Base-by-base conservation (phyloP, 1,140 invertebrate species). In the Drosophila arawakana region DNA sequence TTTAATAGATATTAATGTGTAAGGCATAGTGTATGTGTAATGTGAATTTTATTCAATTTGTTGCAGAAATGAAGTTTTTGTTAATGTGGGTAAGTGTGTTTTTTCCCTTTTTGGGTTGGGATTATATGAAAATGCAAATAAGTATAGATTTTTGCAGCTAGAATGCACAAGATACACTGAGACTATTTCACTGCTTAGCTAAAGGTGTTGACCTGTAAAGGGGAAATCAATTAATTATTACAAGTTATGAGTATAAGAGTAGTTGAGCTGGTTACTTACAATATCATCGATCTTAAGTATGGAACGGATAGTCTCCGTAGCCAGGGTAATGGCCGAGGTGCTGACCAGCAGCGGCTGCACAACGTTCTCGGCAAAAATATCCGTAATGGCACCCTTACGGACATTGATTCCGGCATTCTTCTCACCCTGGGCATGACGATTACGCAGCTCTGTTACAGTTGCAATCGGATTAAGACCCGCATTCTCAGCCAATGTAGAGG, bases 261-360 rank as follows among this genome's bases (percentile, higher is more conserved):
- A n/a, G 6, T 5, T 46, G 9, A 8, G 0, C 2, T 39, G 34
- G 11, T 1, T 92, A 93, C 95, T 96, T 84, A 97, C 95, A 93
- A 99, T 99, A 93, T 99, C 99, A 93, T 99, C 99, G 90, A 99
- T 99, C 94, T 99, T 99, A 67, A 99, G 94, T 93, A 99, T 99
- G 77, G 97, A 98, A 62, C 98, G 95, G 60, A 99, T 98, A 60
- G 98, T 99, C 94, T 99, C 99, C 0, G 98, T 96, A 73, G 99
- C 97, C 69, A 99, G 95, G 62, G 96, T 98, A 66, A 99, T 96
- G 21, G 98, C 98, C 85, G 97, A 98, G 7, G 96, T 96, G 18
- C 98, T 98, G 13, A 99, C 99, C 78, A 99, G 94, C 70, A 99
- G 94, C 8, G 99, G 99, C 93, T 99, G 99, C 44, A 99, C 95